Evolutionary conservation across 30 jellyfish, hydroid and myxozoan genomes (phyloP), one percentile per base, ranked within the genome.

Genomic region (Catostylus mosaicus): DNA sequence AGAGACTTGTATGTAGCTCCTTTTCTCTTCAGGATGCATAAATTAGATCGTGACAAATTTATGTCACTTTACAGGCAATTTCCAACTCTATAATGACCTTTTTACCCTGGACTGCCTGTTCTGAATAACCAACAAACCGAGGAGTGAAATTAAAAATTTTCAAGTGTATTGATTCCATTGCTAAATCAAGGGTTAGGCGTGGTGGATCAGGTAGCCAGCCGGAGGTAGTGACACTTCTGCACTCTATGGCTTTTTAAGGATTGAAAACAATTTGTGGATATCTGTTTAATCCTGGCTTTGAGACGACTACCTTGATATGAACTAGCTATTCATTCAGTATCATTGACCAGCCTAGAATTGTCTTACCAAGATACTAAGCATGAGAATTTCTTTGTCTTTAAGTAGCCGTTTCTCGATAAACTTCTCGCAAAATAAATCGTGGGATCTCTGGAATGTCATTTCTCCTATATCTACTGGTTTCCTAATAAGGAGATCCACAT

Each of bases 191-290:
- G 57, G 45, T 57, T 37, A 83, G 54, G 24, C 70, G 82, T 20
- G 51, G 46, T 52, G 88, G 57, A 37, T 68, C 67, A 19, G 88
- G 94, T 18, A 89, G 93, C 88, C 93, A 82, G 33, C 31, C 2
- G 32, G 73, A 48, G 32, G 73, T 47, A 50, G 40, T 74, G 30
- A 43, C 54, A 43, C 86, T 77, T 74, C 47, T 54, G 75, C 75
- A 74, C 63, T 48, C 75, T 24, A n/a, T 48, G 52, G 67, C n/a
- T 47, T 74, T 74, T 23, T 78, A 45, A 30, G 73, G 68, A 56
- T 74, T 54, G 2, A 40, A 74, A 27, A 51, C 75, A 43, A 74
- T 51, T 20, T 51, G 11, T 1, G 86, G 86, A 26, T 74, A 74
- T 35, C 54, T 74, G 51, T 32, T 74, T 74, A 26, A 74, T 1